Evolutionary conservation across 2,113 vertebrate species (phyloP), one percentile per base, ranked within the genome.

Genomic region (Xenus cinereus): DNA sequence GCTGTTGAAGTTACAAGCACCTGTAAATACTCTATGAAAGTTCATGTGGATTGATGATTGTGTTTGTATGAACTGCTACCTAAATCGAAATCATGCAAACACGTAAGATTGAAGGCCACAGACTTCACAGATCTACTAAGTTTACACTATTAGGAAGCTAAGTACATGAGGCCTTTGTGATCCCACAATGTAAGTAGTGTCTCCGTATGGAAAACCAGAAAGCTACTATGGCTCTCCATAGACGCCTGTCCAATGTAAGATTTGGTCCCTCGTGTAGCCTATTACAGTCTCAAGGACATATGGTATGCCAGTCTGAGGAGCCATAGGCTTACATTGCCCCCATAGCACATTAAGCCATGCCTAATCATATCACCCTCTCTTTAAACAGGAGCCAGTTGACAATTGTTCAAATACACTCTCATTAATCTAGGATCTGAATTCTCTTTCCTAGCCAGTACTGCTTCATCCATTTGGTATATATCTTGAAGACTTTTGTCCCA

Each of bases 101-200:
- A 23, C 1, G 0, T 30, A 57, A 48, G 57, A 45, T 1, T 39
- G 73, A 51, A 83, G 48, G 35, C 8, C 24, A 19, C 0, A 19
- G 8, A 19, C 46, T 37, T 35, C 62, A 63, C 39, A 62, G 9
- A 23, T 5, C 11, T n/a, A 16, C 5, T 8, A 57, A 82, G 2
- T 56, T 43, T 18, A n/a, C 23, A 10, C 39, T 59, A 6, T 16
- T 10, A 10, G 22, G 48, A 66, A 71, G 32, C 22, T 27, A 37
- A 17, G 24, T 33, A 43, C 21, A n/a, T 1, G 8, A 64, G 24
- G 30, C 21, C 11, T 43, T 48, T 12, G 17, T 35, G 46, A 50
- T 63, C 19, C 19, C n/a, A 27, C 54, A 54, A 13, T 10, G 8
- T 13, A 22, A 45, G 12, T 1, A 39, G 30, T 14, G 12, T 46